Evolutionary conservation across 2,797 vertebrate genomes (phyloP), one percentile per base, ranked within the genome.

Genomic region (Acestrorhynchus altus): DNA sequence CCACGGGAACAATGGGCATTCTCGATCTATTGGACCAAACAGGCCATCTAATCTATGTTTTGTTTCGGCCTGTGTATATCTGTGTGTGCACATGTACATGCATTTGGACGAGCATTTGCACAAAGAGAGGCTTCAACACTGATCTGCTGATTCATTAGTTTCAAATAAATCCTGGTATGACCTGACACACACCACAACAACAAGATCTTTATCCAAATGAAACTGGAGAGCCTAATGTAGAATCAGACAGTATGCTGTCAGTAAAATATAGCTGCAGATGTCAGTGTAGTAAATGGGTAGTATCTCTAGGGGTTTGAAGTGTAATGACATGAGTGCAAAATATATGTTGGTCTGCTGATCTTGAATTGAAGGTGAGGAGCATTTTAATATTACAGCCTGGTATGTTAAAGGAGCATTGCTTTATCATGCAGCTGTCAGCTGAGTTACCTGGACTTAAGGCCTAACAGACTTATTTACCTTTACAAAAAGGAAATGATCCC

Each of bases 401-500:
- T 35, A 35, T 35, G 31, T 35, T 35, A 35, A 2, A 35, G 31
- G 31, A 35, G 31, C 2, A 2, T 6, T 35, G 31, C 31, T 2
- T n/a, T n/a, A n/a, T n/a, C n/a, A n/a, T n/a, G n/a, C n/a, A n/a
- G n/a, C n/a, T n/a, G n/a, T n/a, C n/a, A n/a, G n/a, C n/a, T n/a
- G n/a, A n/a, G n/a, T n/a, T 49, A 16, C 6, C 15, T 52, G 49
- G 16, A 18, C n/a, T 7, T 52, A 7, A 15, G 8, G 63, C 54
- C 47, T 44, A 15, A 61, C 42, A 71, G 15, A 49, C n/a, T 47
- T 20, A n/a, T 4, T 47, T 87, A 98, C 97, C 96, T 96, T 93
- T 91, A 90, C 97, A 99, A 74, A 92, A 90, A 0, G 97, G 96
- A 18, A 88, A 8, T 4, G 44, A 46, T 70, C 91, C 68, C 51